Base-by-base conservation (phyloP, 2,113 vertebrate species). In the Calidris pygmaea region DNA sequence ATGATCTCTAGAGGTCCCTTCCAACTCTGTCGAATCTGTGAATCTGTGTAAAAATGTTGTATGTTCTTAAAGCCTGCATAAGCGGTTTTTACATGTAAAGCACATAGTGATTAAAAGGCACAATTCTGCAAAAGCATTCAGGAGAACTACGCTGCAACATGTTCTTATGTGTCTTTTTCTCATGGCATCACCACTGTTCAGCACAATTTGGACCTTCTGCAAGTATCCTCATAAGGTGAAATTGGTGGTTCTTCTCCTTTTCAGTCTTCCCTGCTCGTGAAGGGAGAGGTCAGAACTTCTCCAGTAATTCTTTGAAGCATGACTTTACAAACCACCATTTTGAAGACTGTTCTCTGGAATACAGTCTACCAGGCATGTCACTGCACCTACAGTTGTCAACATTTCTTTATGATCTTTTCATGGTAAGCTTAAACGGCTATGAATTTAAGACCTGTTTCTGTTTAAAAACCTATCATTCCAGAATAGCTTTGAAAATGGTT, bases 61-160 rank as follows among this genome's bases (percentile, higher is more conserved):
- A 41, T 23, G 32, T 43, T 82, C 65, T 0, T 0, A 24, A 21
- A 59, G 10, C 24, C 39, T 1, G 1, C 3, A 1, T 34, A 43
- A 79, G 35, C 35, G 7, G 0, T 71, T 83, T 74, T 58, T 32
- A 59, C 19, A 37, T 32, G 22, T 55, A 72, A 87, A 73, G 32
- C 13, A n/a, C 21, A 20, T 3, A 63, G 13, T 23, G 52, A 89
- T 63, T 39, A 74, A 75, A 92, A 62, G 10, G n/a, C 37, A 71
- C 10, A 67, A 26, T 52, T 87, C 19, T 74, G 12, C 41, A 71
- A 47, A 70, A 74, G 11, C 4, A 2, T 47, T 78, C 43, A 43
- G 32, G 19, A 73, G n/a, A 85, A 50, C 26, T 30, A 62, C 20
- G 26, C 13, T 37, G 17, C 65, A 80, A 29, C 22, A 21, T 73